Evolutionary conservation across 2,113 vertebrate species (phyloP).

Genomic region (Cyanoderma ruficeps): DNA sequence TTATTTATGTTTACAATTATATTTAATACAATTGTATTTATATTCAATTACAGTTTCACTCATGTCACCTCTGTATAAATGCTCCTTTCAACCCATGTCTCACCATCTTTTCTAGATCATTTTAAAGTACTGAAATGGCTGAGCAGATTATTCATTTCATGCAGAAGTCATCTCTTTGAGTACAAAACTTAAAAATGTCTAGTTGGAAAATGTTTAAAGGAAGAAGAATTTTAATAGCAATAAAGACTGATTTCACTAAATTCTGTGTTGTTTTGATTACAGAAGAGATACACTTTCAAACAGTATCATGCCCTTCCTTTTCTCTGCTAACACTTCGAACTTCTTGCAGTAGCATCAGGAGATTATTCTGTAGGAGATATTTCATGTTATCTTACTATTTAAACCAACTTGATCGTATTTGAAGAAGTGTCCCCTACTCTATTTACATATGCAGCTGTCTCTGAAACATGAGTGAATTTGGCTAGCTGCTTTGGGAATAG

Average conservation of each 20-base stretch:
- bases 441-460: conserved; percentile 3
- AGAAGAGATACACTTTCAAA: not conserved
- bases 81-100: not conserved
- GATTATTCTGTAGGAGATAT: conserved; percentile 19
- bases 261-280: not conserved
- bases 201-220: not conserved
- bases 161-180: not conserved
- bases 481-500: conserved; percentile 50
- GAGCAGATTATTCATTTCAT: not conserved
- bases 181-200: conserved; percentile 13
- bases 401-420: not conserved
- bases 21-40: not conserved
- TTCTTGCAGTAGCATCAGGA: not conserved
- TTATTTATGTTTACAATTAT: not conserved
- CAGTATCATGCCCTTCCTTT: not conserved
- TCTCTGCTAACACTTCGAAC: not conserved
- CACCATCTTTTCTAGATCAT: not conserved
- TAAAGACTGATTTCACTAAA: conserved; percentile 3
- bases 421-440: not conserved
- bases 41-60: not conserved
- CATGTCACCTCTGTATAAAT: not conserved
- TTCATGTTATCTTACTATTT: conserved; percentile 28
- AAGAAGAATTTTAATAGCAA: not conserved
- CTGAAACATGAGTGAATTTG: conserved; percentile 30
- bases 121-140: not conserved